Evolutionary conservation across 2,888 invertebrate genomes (phyloP), one percentile per base, ranked within the genome.

Genomic region (Sarcophaga carnaria): DNA sequence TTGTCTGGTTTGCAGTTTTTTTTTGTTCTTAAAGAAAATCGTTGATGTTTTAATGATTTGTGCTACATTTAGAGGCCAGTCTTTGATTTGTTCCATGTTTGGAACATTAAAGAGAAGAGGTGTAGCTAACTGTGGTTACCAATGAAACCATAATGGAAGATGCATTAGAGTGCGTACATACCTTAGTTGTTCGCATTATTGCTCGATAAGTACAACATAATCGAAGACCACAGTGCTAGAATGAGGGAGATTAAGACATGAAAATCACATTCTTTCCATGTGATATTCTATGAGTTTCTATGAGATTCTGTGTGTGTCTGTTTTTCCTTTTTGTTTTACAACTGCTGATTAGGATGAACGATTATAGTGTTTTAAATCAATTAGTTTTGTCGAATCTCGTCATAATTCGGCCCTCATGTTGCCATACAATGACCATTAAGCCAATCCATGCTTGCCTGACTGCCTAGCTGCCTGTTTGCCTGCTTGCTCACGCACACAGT

Each of bases 371-470:
- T 92, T 91, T 90, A 92, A 93, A 93, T 93, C 93, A 93, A 93
- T 93, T 93, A 93, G 93, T 93, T 93, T 93, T 93, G 92, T 93
- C 91, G 91, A 92, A 87, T 90, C 90, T 90, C 92, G 92, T 92
- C 92, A 92, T 91, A 92, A 91, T 92, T 91, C 90, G 89, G 88
- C 89, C 88, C 87, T 88, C 83, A 79, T 88, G 89, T 88, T 88
- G 89, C 81, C 87, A 87, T 82, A 87, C 87, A 87, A 79, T 79
- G 79, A 67, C 17, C 79, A 82, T 66, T 66, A 45, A 67, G n/a
- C 5, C 37, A 66, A 14, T 66, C 17, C 14, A 3, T 37, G 14
- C 8, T 3, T 64, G 22, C n/a, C 17, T 66, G 37, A 8, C 10
- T 37, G 2, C 1, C 10, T 37, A 2, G 1, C 37, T 37, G 37